Conservation (phyloP, 2,113 vertebrate species). For the Nematolebias whitei region DNA sequence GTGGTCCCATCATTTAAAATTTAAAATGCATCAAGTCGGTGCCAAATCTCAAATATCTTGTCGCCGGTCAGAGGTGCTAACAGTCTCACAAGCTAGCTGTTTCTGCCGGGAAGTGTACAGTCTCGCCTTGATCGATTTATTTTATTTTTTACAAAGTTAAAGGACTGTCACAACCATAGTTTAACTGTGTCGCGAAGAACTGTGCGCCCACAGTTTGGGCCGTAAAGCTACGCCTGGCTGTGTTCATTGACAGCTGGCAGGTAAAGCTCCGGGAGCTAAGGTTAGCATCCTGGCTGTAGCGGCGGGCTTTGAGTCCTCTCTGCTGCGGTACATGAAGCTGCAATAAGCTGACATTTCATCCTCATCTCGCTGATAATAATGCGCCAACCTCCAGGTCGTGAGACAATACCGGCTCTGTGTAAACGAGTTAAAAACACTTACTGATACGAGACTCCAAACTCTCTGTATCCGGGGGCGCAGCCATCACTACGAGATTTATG, state of each 20-base stretch:
- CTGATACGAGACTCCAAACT: slow-evolving; percentile 94
- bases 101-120: slow-evolving; percentile 1
- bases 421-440: slow-evolving; percentile 83
- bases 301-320: slow-evolving; percentile 1
- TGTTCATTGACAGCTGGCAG: slow-evolving; percentile 64
- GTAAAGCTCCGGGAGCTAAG: slow-evolving; percentile 53
- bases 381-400: neutral
- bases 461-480: slow-evolving; percentile 88
- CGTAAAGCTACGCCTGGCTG: slow-evolving; percentile 19
- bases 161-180: neutral
- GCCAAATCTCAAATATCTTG: slow-evolving; percentile 3
- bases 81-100: slow-evolving; percentile 40
- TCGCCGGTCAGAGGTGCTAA: slow-evolving; percentile 31
- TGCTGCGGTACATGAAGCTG: neutral
- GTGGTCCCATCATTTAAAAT: slow-evolving; percentile 2
- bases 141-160: slow-evolving; percentile 11
- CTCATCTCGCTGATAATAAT: rapidly evolving
- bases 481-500: slow-evolving; percentile 82
- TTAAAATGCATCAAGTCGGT: neutral
- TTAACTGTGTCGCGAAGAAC: neutral
- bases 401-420: neutral
- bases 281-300: slow-evolving; percentile 59
- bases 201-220: neutral
- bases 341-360: neutral
- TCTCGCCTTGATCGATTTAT: slow-evolving; percentile 21